These are phyloP conservation scores for Ascaphus truei DNA, from an alignment of 2,113 vertebrate species.

Conservation along the genomic window DNA sequence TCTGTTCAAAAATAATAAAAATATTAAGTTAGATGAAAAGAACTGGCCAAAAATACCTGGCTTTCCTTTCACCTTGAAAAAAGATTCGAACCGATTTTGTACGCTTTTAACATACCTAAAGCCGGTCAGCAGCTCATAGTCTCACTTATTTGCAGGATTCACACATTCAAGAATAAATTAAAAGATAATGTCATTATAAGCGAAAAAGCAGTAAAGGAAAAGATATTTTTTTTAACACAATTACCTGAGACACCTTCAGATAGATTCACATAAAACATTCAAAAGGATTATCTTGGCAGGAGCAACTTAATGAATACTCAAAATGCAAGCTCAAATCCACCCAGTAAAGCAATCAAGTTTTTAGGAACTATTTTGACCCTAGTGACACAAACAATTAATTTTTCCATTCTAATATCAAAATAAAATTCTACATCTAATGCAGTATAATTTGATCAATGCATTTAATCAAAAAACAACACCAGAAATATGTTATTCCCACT, in stretches of 20 bases:
- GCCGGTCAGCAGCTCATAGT: not conserved
- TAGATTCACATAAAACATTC: conserved; percentile 67
- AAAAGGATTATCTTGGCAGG: conserved; percentile 60
- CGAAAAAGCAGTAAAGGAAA: conserved; percentile 41
- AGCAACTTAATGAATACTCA: conserved; percentile 78
- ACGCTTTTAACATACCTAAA: not conserved
- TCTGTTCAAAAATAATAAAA: not conserved
- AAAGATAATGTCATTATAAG: conserved; percentile 19
- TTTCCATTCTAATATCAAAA: conserved; percentile 75
- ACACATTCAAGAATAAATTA: conserved; percentile 34
- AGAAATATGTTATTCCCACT: conserved; percentile 52
- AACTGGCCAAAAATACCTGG: not conserved
- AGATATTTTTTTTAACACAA: conserved; percentile 52
- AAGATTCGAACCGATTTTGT: not conserved
- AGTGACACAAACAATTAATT: conserved; percentile 73
- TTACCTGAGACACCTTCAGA: conserved; percentile 57
- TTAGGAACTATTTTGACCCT: conserved; percentile 73
- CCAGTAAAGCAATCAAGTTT: conserved; percentile 70
- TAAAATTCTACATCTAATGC: conserved; percentile 76
- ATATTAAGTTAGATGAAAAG: no score
- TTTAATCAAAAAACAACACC: conserved; percentile 63
- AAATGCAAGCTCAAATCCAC: conserved; percentile 83
- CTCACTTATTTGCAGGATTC: not conserved
- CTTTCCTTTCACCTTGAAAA: not conserved
- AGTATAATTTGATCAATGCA: conserved; percentile 63